Conservation (phyloP, 2,888 invertebrate genomes). For the Odontomyia ornata region DNA sequence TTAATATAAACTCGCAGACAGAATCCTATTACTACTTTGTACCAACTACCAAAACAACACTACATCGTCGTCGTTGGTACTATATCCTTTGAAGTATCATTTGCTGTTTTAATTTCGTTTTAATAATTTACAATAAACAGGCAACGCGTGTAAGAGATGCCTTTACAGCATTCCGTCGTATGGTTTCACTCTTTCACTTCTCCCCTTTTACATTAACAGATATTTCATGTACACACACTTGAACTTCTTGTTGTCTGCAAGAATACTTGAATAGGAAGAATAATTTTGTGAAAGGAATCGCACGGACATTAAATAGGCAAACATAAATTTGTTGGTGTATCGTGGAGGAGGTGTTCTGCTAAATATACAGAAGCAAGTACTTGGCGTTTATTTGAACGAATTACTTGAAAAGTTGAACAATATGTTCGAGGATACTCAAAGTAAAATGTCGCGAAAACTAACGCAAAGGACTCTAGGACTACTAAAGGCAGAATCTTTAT, state of each 20-base stretch:
- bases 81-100: conserved; percentile 21
- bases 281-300: neutral
- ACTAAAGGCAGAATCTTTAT: no score
- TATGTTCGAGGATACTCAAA: no score
- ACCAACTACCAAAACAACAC: neutral
- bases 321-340: neutral
- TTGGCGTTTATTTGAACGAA: no score
- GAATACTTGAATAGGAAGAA: neutral
- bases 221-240: neutral
- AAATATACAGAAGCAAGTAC: no score
- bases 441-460: no score
- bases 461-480: no score
- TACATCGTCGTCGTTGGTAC: conserved; percentile 1
- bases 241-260: neutral
- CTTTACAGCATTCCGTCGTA: neutral
- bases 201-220: neutral
- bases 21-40: no score
- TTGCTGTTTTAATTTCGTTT: conserved; percentile 39
- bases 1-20: no score
- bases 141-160: conserved; percentile 13
- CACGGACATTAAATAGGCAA: neutral
- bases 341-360: no score
- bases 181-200: neutral
- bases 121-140: conserved; percentile 36
- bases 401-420: no score